These are phyloP conservation scores for Sycophila texana DNA, from an alignment of 2,888 invertebrate genomes.

Conservation along the genomic window DNA sequence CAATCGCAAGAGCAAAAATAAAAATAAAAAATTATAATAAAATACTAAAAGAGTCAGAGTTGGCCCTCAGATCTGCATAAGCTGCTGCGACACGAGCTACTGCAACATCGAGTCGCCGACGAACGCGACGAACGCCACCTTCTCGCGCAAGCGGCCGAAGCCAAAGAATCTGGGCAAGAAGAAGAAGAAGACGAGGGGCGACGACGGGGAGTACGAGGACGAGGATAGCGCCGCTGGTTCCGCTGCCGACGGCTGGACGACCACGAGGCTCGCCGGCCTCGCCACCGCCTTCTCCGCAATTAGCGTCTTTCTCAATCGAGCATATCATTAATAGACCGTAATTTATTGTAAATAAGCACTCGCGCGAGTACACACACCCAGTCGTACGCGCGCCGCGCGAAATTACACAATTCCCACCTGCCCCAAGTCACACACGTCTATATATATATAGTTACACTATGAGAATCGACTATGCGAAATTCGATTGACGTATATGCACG, in stretches of 20 bases:
- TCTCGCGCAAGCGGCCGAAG: conserved; percentile 69
- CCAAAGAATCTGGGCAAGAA: conserved; percentile 63
- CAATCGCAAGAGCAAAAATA: too few species aligned
- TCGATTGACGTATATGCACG: too few species aligned
- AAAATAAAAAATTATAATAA: not conserved
- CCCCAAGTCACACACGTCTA: not conserved
- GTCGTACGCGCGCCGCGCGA: too few species aligned
- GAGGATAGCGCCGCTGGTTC: conserved; percentile 1
- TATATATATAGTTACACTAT: not conserved
- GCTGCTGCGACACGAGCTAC: conserved; percentile 81
- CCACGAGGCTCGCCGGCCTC: conserved; percentile 16
- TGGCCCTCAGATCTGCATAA: conserved; percentile 78
- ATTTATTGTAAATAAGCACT: not conserved
- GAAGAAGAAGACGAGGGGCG: conserved; percentile 65
- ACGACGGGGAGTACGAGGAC: conserved; percentile 30
- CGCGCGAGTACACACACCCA: not conserved
- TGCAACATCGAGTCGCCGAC: conserved; percentile 80
- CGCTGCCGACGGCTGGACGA: not conserved
- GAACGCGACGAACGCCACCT: conserved; percentile 79
- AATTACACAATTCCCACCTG: too few species aligned
- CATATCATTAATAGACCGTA: conserved; percentile 51
- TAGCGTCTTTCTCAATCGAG: conserved; percentile 55
- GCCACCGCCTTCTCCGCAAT: conserved; percentile 43
- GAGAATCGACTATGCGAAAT: too few species aligned
- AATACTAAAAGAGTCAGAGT: not conserved